Evolutionary conservation across 2,888 invertebrate species (phyloP).

Genomic region (Cantharis rufa): DNA sequence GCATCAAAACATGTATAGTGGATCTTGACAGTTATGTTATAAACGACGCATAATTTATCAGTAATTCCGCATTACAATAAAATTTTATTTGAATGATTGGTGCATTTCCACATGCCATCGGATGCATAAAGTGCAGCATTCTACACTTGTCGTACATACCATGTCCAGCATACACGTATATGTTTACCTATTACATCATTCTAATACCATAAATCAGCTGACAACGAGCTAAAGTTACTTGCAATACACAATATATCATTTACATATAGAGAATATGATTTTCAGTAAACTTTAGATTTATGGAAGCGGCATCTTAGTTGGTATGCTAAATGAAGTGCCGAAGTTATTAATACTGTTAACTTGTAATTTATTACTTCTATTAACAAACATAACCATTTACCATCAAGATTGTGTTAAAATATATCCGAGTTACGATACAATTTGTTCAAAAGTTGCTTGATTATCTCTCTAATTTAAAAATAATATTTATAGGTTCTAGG

Average conservation of each 20-base stretch:
- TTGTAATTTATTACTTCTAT: conserved; percentile 15
- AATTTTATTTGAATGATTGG: conserved; percentile 23
- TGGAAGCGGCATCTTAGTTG: conserved; percentile 24
- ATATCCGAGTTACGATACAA: not conserved
- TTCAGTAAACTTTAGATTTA: conserved; percentile 6
- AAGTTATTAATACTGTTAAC: conserved; percentile 30
- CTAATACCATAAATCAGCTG: conserved; percentile 39
- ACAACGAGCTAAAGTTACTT: conserved; percentile 20
- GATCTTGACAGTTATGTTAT: conserved; percentile 11
- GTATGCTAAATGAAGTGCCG: conserved; percentile 33
- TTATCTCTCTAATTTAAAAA: not conserved
- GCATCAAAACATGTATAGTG: not conserved
- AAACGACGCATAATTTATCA: conserved; percentile 26
- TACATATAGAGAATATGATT: conserved; percentile 20
- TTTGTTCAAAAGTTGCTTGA: not conserved
- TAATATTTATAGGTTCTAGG: not conserved
- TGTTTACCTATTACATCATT: conserved; percentile 42
- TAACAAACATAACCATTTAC: conserved; percentile 3
- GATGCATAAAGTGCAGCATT: conserved; percentile 39
- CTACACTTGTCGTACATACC: conserved; percentile 45
- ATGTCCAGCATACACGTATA: conserved; percentile 41
- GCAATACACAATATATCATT: conserved; percentile 20
- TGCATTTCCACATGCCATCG: conserved; percentile 35
- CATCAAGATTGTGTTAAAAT: conserved; percentile 2
- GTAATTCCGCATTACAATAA: conserved; percentile 29